Base-by-base conservation (phyloP, 2,888 invertebrate species). In the Lasioglossum figueresi region DNA sequence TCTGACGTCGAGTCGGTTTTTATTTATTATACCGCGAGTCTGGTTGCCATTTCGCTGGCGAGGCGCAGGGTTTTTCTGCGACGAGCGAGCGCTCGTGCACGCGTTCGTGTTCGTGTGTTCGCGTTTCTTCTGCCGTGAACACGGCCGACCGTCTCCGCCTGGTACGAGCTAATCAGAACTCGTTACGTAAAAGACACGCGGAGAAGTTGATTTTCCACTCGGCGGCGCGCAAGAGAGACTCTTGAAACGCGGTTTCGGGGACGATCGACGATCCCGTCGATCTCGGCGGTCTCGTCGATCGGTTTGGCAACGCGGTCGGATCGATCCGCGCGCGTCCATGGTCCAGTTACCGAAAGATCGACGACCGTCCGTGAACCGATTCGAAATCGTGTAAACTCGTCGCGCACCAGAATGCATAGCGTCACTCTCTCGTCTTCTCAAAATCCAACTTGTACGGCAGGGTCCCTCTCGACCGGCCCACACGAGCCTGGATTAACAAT, bases 111-210 rank as follows among this genome's bases (percentile, higher is more conserved):
- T 19, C 19, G 52, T 52, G 31, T 8, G 66, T 66, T 66, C 68
- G 37, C 68, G 81, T 80, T 82, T 77, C 76, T 82, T 84, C 79
- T 79, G 72, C 56, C 34, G 86, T 87, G 81, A 84, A 66, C 37
- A 68, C 37, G 37, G 37, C 68, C 68, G 68, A 37, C 88, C 89
- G 88, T 91, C 90, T 90, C 89, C 82, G 90, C 90, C 90, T 91
- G 93, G 91, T 92, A 92, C 92, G 88, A 88, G 86, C 90, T 92
- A 91, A 92, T 93, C 92, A 85, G 89, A 86, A 86, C 91, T 91
- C 87, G 91, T 93, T 93, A 92, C 92, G 92, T 91, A 93, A 92
- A 66, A 89, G 85, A 82, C 82, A 83, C 80, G 77, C 82, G 66
- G 76, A 66, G 81, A 79, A 70, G 76, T 52, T 56, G 72, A 31